Evolutionary conservation across 1,140 invertebrate genomes (phyloP).

Genomic region (Bombyx mandarina): DNA sequence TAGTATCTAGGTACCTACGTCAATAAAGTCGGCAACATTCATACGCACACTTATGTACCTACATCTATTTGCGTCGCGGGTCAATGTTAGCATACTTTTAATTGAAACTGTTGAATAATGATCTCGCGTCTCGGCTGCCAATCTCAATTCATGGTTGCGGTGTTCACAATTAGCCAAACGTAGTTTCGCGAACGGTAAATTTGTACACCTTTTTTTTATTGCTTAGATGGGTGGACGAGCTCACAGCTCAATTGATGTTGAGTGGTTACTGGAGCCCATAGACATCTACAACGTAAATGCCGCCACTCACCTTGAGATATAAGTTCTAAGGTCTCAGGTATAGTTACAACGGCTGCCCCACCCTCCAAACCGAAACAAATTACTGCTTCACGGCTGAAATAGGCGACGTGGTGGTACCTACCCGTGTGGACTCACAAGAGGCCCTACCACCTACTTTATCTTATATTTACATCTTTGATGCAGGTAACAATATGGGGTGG

Average conservation of each 20-base stretch:
- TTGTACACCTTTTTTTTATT: too few species aligned
- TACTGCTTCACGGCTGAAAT: too few species aligned
- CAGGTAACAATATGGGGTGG: neutral
- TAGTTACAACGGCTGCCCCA: too few species aligned
- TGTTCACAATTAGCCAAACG: constrained; percentile 12
- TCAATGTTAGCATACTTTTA: constrained; percentile 30
- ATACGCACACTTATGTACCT: neutral
- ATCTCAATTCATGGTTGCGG: constrained; percentile 22
- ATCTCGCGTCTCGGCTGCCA: constrained; percentile 17
- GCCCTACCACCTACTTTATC: too few species aligned
- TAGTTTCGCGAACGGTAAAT: constrained; percentile 20
- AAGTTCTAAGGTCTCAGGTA: too few species aligned
- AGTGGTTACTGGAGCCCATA: too few species aligned
- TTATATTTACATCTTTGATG: neutral
- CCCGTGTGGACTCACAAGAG: neutral
- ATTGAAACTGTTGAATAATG: constrained; percentile 27
- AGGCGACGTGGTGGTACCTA: too few species aligned
- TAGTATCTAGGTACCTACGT: neutral
- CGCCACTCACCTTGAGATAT: too few species aligned
- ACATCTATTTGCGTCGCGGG: constrained; percentile 21
- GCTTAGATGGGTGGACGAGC: too few species aligned
- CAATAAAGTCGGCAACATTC: neutral
- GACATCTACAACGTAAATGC: too few species aligned
- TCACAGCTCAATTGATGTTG: too few species aligned
- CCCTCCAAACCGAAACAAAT: too few species aligned